Base-by-base conservation (phyloP, 2,888 invertebrate species). In the Ellobium chinense region DNA sequence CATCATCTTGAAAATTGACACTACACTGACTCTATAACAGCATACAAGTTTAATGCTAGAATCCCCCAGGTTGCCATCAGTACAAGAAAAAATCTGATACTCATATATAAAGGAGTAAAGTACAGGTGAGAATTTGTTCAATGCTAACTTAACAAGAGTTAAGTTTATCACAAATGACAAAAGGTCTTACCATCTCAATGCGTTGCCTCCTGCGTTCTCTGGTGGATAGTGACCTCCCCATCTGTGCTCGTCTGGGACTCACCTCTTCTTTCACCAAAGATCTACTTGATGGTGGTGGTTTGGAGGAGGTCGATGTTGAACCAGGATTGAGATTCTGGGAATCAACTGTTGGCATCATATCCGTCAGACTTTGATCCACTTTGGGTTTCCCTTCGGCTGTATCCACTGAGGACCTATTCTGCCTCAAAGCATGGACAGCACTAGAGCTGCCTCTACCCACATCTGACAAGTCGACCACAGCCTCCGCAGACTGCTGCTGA, bases 191-290 rank as follows among this genome's bases (percentile, higher is more conserved):
- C 14, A 12, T 2, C 1, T 60, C 9, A 29, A 27, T 37, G 21
- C 54, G 31, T n/a, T 39, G 63, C 39, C 74, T 39, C 39, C 63
- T 29, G 21, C 31, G 29, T 39, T 46, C 62, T 63, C 36, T 65
- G 1, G 54, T 29, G 9, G 76, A 76, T 24, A 36, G 36, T n/a
- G 66, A 76, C 36, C 66, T 34, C 5, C 76, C 27, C 21, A 54
- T 1, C n/a, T n/a, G 18, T 24, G 54, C 56, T 14, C 29, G 12
- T 14, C 36, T 54, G 1, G 34, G 12, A 34, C 56, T 29, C 2
- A 9, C 12, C 7, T 34, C 56, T 4, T 76, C 66, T 9, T 56
- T 54, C 21, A 36, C 12, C 1, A 27, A 34, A 18, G 65, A n/a
- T 29, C 39, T 73, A 7, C 37, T 24, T n/a, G 39, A 37, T 7